Conservation (phyloP, 2,797 vertebrate genomes). For the Phylloscopus collybita region DNA sequence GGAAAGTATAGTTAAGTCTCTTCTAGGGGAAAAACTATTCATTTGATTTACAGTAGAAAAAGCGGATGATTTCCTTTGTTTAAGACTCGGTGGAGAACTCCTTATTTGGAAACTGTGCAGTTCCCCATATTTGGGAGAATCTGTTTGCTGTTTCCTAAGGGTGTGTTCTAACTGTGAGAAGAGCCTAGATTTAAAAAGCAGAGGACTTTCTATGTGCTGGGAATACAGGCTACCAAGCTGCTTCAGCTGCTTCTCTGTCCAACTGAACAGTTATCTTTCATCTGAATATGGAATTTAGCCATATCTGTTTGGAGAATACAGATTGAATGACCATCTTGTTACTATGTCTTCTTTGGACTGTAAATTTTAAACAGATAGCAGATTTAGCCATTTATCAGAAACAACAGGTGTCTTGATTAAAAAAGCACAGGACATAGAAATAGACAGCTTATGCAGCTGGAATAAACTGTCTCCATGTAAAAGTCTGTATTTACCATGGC, state of each 20-base stretch:
- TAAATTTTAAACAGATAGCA: neutral
- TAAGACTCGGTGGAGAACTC: neutral
- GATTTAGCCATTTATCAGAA: neutral
- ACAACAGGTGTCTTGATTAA: slow-evolving; percentile 10
- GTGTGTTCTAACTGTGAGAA: slow-evolving; percentile 23
- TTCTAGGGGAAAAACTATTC: neutral
- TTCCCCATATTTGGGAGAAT: slow-evolving; percentile 26
- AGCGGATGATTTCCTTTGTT: slow-evolving; percentile 16
- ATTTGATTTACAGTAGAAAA: slow-evolving; percentile 23
- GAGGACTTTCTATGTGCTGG: neutral
- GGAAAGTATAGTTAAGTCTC: neutral
- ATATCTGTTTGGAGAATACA: neutral
- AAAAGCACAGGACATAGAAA: neutral
- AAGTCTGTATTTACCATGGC: neutral
- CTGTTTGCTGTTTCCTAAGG: slow-evolving; percentile 37
- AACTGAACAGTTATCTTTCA: neutral
- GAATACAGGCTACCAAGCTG: neutral
- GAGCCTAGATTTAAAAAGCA: slow-evolving; percentile 10
- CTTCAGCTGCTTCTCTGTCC: neutral
- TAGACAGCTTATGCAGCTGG: neutral
- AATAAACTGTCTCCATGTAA: neutral
- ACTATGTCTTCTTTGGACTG: neutral
- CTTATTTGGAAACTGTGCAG: slow-evolving; percentile 34
- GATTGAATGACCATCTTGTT: neutral
- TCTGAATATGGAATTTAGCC: neutral